A percentile compares a stretch with the other conserved stretches of the same genome.
Conservation (phyloP, 1,140 invertebrate genomes). For the Aphis gossypii region DNA sequence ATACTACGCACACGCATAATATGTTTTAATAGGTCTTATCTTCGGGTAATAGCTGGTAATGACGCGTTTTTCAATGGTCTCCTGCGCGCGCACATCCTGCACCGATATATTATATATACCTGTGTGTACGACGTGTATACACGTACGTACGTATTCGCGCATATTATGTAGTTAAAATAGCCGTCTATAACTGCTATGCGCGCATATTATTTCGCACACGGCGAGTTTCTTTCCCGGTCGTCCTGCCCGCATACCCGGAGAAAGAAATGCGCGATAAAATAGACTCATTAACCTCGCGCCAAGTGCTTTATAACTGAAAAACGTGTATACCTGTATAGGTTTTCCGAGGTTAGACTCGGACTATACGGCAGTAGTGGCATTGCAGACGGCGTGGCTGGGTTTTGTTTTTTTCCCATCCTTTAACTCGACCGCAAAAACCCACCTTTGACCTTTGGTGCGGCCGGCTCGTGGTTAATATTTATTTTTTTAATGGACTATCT, state of each 20-base stretch:
- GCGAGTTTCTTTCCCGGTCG: neutral
- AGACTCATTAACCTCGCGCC: constrained; percentile 27
- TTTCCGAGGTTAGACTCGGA: neutral
- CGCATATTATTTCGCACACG: neutral
- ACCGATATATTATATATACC: neutral
- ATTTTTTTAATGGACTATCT: constrained; percentile 13
- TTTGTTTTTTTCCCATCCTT: neutral
- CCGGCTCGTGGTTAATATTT: neutral
- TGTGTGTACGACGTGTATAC: no score
- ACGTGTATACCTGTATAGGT: neutral
- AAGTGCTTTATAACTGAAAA: neutral
- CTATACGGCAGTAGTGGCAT: neutral
- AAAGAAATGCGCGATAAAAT: neutral
- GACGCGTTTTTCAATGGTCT: neutral
- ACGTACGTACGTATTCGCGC: no score
- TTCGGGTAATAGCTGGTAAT: neutral
- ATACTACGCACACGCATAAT: neutral
- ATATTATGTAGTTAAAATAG: no score
- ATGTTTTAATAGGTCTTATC: constrained; percentile 7
- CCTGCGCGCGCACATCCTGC: neutral
- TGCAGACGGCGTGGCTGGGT: neutral
- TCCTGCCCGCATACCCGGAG: neutral
- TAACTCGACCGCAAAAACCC: neutral
- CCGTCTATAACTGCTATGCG: neutral
- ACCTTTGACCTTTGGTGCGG: neutral